Base-by-base conservation (phyloP, 2,797 vertebrate genomes). In the Channa striata region DNA sequence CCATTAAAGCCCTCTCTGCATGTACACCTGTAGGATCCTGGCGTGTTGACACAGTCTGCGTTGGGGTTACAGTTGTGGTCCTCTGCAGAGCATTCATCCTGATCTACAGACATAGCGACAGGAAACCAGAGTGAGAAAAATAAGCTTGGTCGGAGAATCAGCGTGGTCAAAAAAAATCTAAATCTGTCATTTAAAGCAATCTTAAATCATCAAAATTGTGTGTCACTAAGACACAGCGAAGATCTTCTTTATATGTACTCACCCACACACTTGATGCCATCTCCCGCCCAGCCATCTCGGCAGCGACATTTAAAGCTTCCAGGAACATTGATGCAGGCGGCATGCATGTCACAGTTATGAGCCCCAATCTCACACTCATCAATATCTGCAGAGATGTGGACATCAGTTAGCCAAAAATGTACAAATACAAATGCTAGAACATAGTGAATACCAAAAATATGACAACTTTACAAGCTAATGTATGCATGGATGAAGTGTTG, bases 291-390 rank as follows among this genome's bases (percentile, higher is more conserved):
- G 66, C 97, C 97, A 0, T 95, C 94, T 25, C 93, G 93, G 56
- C 97, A 99, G 74, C 96, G 96, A 86, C 97, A 99, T 70, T 96
- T 95, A 86, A 99, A 99, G 92, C 96, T 98, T 19, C 97, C 96
- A 0, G 96, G 97, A 25, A 96, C 71, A 13, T 98, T 98, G 89
- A 97, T 91, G 64, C 97, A 99, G 63, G 96, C 95, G 0, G 97
- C 93, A 0, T 97, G 96, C 91, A 95, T 89, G 90, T 98, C 96
- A 0, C 97, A 98, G 90, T 95, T 97, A 87, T 97, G 96, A 56
- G 96, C 95, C 0, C 95, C 96, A 0, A 98, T 93, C 87, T 98
- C 96, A 63, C 97, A 98, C 77, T 99, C 96, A 0, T 99, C 96
- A 5, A 98, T 80, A 76, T 99, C 97, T 99, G 88, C 5, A 48